These are phyloP conservation scores for Varanus komodoensis DNA, from an alignment of 2,113 vertebrate genomes.

Conservation along the genomic window DNA sequence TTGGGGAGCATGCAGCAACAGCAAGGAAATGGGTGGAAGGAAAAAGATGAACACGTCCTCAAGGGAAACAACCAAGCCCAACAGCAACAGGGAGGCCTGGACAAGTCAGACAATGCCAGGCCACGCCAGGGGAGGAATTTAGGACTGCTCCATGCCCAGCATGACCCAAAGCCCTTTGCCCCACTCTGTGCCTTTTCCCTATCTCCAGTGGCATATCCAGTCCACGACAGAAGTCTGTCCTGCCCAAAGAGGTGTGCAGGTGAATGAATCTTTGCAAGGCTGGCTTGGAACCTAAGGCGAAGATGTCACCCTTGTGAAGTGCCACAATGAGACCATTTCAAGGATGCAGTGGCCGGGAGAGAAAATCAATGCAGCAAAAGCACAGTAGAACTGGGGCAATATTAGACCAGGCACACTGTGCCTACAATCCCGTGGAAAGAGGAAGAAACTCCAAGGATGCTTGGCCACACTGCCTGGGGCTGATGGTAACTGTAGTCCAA, in stretches of 20 bases:
- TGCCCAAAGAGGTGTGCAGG: not conserved
- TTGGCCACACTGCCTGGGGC: no score
- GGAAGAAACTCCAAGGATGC: no score
- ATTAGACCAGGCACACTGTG: no score
- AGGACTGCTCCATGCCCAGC: slow-evolving; percentile 68
- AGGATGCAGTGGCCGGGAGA: not conserved
- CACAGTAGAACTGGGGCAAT: no score
- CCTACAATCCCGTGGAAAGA: no score
- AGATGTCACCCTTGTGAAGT: accelerated
- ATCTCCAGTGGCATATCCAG: accelerated
- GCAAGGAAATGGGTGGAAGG: accelerated
- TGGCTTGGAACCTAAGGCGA: slow-evolving; percentile 52
- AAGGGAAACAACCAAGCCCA: not conserved
- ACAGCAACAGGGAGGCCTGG: not conserved
- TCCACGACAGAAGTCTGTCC: not conserved
- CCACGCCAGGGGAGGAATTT: slow-evolving; percentile 64
- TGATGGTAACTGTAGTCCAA: not conserved
- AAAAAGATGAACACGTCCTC: no score
- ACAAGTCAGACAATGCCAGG: not conserved
- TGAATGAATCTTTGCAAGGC: accelerated
- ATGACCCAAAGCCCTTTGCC: not conserved
- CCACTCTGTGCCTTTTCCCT: accelerated
- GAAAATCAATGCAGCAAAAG: no score
- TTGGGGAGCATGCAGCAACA: not conserved
- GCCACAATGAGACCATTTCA: not conserved